Conservation (phyloP, 1,140 invertebrate species). For the Drosophila aff. region DNA sequence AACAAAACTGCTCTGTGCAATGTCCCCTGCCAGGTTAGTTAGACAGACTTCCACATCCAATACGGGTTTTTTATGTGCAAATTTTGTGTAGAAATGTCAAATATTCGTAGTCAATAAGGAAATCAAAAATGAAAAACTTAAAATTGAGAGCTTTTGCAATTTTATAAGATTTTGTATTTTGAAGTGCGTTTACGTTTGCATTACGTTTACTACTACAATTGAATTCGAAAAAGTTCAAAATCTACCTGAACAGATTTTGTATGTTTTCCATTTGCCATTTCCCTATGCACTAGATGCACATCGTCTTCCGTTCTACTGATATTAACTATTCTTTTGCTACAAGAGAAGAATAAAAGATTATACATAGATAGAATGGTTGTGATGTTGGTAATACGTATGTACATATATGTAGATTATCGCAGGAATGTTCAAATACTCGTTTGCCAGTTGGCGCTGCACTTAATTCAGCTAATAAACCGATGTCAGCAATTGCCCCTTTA, state of each 20-base stretch:
- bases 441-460: slow-evolving; percentile 24
- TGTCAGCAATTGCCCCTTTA: slow-evolving; percentile 6
- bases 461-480: slow-evolving; percentile 3
- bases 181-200: slow-evolving; percentile 46
- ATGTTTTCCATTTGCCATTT: slow-evolving; percentile 88
- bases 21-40: slow-evolving; percentile 3
- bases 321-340: slow-evolving; percentile 90
- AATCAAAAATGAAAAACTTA: slow-evolving; percentile 70
- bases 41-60: slow-evolving; percentile 31
- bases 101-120: slow-evolving; percentile 51
- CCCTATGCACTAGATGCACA: slow-evolving; percentile 88
- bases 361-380: slow-evolving; percentile 62
- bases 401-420: slow-evolving; percentile 10
- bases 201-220: slow-evolving; percentile 60
- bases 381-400: slow-evolving; percentile 38
- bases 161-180: slow-evolving; percentile 43
- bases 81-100: slow-evolving; percentile 27
- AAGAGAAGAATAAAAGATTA: slow-evolving; percentile 85
- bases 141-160: slow-evolving; percentile 59
- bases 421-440: slow-evolving; percentile 24
- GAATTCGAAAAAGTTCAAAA: slow-evolving; percentile 77
- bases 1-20: slow-evolving; percentile 31
- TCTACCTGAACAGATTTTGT: slow-evolving; percentile 89
- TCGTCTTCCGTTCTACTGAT: slow-evolving; percentile 91
- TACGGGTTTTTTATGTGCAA: slow-evolving; percentile 37